These are phyloP conservation scores for Heterodera filipjevi DNA, from an alignment of 2,888 invertebrate genomes.

Conservation along the genomic window DNA sequence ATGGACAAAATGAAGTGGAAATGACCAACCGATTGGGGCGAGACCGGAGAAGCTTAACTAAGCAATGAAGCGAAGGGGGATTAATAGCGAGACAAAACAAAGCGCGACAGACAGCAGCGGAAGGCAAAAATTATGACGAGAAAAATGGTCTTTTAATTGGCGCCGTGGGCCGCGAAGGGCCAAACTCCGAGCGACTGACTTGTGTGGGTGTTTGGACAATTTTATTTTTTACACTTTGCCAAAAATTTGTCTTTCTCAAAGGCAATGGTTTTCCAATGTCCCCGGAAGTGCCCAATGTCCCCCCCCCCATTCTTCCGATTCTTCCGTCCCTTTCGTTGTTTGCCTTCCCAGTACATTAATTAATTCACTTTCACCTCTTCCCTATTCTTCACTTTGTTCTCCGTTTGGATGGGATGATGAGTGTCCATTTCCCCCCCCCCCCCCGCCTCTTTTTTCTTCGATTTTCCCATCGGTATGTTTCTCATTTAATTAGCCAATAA, in stretches of 20 bases:
- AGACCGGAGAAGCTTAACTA: too few species aligned
- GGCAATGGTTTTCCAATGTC: neutral
- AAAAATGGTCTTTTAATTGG: neutral
- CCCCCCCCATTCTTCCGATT: neutral
- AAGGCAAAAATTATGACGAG: too few species aligned
- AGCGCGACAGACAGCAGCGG: too few species aligned
- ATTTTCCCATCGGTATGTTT: neutral
- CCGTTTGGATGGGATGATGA: neutral
- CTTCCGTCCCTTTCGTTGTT: slow-evolving; percentile 6
- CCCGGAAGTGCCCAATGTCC: neutral
- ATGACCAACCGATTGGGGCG: too few species aligned
- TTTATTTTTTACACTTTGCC: neutral
- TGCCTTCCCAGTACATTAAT: slow-evolving; percentile 18
- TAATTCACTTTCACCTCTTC: slow-evolving; percentile 3
- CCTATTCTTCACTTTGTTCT: neutral
- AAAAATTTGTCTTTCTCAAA: neutral
- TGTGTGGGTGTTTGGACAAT: neutral
- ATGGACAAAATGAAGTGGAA: too few species aligned
- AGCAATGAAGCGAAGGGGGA: too few species aligned
- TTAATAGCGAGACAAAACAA: too few species aligned
- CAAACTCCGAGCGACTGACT: too few species aligned
- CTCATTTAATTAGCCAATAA: slow-evolving; percentile 16
- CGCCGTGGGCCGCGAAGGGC: too few species aligned
- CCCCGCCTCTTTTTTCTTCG: neutral
- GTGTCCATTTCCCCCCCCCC: slow-evolving; percentile 11